Percentiles rank a stretch among this genome's conserved stretches.
Conservation (phyloP, 2,888 invertebrate species). For the Diarsia mendica region DNA sequence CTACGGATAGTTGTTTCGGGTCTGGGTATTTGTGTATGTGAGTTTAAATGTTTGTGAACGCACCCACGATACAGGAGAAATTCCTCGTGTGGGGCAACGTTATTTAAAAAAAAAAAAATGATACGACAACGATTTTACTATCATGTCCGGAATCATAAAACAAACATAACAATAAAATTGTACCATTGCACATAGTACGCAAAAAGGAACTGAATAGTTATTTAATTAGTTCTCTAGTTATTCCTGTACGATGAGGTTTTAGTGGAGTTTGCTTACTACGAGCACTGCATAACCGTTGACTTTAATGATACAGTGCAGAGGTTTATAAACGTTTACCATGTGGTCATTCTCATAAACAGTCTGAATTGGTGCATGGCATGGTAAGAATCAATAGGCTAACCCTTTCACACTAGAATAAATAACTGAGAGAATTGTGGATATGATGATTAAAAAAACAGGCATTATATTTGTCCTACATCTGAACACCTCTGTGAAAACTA, state of each 20-base stretch:
- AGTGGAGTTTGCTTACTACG: background rate
- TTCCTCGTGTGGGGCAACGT: too few species aligned
- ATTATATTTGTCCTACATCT: background rate
- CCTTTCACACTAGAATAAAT: background rate
- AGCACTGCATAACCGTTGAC: background rate
- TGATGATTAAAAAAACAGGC: background rate
- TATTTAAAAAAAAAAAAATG: too few species aligned
- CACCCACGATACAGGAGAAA: too few species aligned
- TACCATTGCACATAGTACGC: background rate
- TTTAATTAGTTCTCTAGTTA: background rate
- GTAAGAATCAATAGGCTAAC: background rate
- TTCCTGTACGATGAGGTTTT: background rate
- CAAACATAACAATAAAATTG: background rate
- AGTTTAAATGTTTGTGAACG: too few species aligned
- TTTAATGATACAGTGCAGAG: background rate
- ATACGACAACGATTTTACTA: background rate
- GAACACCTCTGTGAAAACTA: background rate
- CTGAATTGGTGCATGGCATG: background rate
- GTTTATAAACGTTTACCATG: background rate
- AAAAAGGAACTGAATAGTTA: background rate
- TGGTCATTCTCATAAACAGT: background rate
- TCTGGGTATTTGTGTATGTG: too few species aligned
- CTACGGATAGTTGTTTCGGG: too few species aligned
- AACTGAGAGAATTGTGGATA: too few species aligned
- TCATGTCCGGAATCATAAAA: conserved; percentile 5